Evolutionary conservation across 2,888 invertebrate species (phyloP).

Genomic region (Adineta ricciae): DNA sequence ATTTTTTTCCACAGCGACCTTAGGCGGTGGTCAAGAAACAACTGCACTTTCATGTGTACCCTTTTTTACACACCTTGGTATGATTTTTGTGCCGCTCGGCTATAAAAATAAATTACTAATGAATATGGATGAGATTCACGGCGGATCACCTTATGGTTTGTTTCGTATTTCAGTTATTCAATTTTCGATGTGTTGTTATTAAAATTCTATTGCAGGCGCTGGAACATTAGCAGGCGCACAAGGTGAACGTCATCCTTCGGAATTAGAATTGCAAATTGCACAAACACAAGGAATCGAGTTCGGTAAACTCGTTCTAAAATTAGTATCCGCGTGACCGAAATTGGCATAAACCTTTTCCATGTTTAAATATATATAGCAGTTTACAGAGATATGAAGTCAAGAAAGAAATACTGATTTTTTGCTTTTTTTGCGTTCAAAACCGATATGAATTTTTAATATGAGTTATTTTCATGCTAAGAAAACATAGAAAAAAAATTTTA

Average conservation of each 20-base stretch:
- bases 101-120: slow-evolving; percentile 22
- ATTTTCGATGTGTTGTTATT: not conserved
- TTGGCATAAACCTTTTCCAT: too few species aligned
- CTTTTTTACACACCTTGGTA: slow-evolving; percentile 32
- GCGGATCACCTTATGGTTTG: slow-evolving; percentile 24
- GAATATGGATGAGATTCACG: not conserved
- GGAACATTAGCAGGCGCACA: not conserved
- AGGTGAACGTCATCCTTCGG: too few species aligned
- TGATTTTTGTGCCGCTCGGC: slow-evolving; percentile 27
- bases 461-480: not conserved
- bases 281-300: slow-evolving; percentile 26
- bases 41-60: slow-evolving; percentile 31
- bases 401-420: too few species aligned
- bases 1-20: slow-evolving; percentile 24
- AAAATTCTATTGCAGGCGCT: not conserved
- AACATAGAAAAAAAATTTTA: not conserved
- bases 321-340: not conserved
- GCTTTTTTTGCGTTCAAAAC: not conserved
- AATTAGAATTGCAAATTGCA: slow-evolving; percentile 1
- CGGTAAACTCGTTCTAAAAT: slow-evolving; percentile 17
- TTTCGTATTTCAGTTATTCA: not conserved
- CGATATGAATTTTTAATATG: not conserved
- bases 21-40: slow-evolving; percentile 29
- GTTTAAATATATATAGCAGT: too few species aligned
- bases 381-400: too few species aligned